Base-by-base conservation (phyloP, 2,888 invertebrate species). In the Eupithecia vulgata region DNA sequence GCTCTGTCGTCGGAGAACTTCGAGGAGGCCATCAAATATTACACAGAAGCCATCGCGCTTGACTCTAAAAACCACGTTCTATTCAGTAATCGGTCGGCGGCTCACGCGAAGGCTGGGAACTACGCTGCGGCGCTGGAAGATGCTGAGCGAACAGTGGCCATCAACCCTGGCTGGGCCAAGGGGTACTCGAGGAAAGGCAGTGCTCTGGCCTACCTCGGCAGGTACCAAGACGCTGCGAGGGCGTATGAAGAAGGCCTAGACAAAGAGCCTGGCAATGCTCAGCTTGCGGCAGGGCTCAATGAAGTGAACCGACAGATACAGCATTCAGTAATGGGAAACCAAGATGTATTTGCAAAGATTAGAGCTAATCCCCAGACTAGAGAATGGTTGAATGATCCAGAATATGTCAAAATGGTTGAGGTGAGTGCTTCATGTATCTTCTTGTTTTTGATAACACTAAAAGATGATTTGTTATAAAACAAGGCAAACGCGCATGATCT, bases 31-130 rank as follows among this genome's bases (percentile, higher is more conserved):
- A 95, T 98, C 69, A 95, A 96, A 78, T 95, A 91, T 81, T 99
- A 99, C 86, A 95, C 97, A 4, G 96, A 97, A 83, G 99, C 98
- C 7, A 98, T 99, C 78, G 91, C 94, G 17, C 88, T 98, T 75
- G 98, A 98, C 87, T 94, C 95, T 0, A 95, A 95, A 52, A 98
- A 98, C 94, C 97, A 98, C 95, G 98, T 99, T 85, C 94, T 99
- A 35, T 98, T 95, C 85, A 98, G 98, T 82, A 99, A 99, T 91
- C 96, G 99, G 71, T 98, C 98, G 0, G 98, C 98, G 8, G 98
- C 98, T 8, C 96, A 97, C 85, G 97, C 98, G 1, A 98, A 98
- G 91, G 95, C 96, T 65, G 96, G 95, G 35, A 95, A 97, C 78
- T 98, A 96, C 84, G 88, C 92, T 2, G 95, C 96, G 76, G 98